Base-by-base conservation (phyloP, 2,888 invertebrate species). In the Meganola albula region DNA sequence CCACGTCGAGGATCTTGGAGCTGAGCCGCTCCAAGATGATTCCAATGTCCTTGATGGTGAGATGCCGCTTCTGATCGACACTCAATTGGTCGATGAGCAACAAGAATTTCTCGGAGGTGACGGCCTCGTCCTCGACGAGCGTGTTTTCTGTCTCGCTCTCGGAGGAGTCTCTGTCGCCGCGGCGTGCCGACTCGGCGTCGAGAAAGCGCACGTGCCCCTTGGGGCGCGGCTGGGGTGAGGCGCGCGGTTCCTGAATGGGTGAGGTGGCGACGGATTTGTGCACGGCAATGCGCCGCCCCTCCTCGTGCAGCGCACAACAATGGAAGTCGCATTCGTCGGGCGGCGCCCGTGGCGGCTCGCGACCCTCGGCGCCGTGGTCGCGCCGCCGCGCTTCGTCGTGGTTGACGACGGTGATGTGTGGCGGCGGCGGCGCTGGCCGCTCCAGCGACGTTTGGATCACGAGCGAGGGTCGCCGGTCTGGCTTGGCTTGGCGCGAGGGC, bases 71-170 rank as follows among this genome's bases (percentile, higher is more conserved):
- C 84, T 96, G 95, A 72, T 96, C 95, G 60, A 95, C 93, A 70
- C 95, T 95, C 52, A 96, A 89, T 82, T 96, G 96, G 83, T 97
- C 97, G 76, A 96, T 95, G 58, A 97, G 90, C 70, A 97, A 88
- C 68, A 97, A 91, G 88, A 96, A 96, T 87, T 96, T 96, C 79
- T 95, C 95, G 53, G 95, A 93, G 58, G 95, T 94, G 70, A 93
- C 90, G 60, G 92, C 91, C 74, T 95, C 95, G 86, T 96, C 96
- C 79, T 96, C 95, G 88, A 95, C 92, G 58, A 95, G 92, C 52
- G 96, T 96, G 80, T 95, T 96, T 79, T 96, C 96, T 42, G 96
- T 95, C 76, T 96, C 96, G 69, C 95, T 95, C 79, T 96, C 96
- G 58, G 95, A 95, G 73, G 94, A 94, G 83, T 95, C 95, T 64